These are phyloP conservation scores for Nymphicus hollandicus DNA, from an alignment of 2,113 vertebrate genomes.

Conservation along the genomic window DNA sequence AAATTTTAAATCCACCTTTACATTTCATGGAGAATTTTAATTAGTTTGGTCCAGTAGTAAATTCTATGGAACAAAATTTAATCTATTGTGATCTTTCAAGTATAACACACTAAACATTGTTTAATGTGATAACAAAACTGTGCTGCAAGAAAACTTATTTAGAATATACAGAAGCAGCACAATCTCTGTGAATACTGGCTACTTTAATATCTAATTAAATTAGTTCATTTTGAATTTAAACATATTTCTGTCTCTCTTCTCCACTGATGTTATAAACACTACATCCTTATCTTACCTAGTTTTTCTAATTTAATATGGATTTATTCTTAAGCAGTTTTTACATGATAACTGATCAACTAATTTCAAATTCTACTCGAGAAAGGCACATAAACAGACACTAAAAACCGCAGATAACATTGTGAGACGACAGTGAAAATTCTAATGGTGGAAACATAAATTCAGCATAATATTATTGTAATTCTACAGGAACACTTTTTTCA, in stretches of 20 bases:
- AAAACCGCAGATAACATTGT: background rate
- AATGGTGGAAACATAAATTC: conserved; percentile 39
- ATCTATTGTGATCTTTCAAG: conserved; percentile 17
- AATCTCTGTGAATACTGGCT: background rate
- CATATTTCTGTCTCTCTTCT: background rate
- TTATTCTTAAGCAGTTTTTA: background rate
- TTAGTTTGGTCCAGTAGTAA: background rate
- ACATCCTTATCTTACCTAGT: background rate
- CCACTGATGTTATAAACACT: background rate
- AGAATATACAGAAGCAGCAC: background rate
- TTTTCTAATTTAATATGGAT: conserved; percentile 26
- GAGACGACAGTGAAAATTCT: conserved; percentile 12
- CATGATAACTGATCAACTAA: background rate
- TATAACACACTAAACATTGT: background rate
- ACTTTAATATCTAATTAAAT: background rate
- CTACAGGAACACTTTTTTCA: conserved; percentile 30
- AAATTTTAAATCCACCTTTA: conserved; percentile 20
- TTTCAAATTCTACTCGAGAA: background rate
- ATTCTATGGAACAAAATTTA: conserved; percentile 1
- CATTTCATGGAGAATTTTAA: conserved; percentile 33
- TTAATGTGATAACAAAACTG: background rate
- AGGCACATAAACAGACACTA: conserved; percentile 13
- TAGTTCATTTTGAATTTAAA: background rate
- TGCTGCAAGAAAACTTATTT: background rate
- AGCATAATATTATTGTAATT: conserved; percentile 43